Percentiles rank a stretch among this genome's conserved stretches.
Conservation (phyloP, 2,888 invertebrate species). For the Odontocerum albicorne region DNA sequence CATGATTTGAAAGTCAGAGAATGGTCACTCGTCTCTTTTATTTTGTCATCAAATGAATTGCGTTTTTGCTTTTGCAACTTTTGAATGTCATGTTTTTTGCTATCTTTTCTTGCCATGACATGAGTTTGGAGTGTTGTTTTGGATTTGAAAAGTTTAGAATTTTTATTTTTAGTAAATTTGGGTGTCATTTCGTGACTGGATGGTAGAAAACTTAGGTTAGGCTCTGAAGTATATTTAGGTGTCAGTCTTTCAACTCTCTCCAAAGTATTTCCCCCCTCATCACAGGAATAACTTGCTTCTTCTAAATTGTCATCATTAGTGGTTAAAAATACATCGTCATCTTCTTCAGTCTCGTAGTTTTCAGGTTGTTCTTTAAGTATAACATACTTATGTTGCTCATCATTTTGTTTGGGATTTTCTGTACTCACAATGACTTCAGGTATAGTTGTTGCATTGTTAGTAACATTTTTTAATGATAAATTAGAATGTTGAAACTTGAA, state of each 20-base stretch:
- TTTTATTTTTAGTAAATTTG: conserved; percentile 49
- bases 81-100: conserved; percentile 22
- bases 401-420: background rate
- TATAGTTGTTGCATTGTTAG: background rate
- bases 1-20: conserved; percentile 43
- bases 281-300: conserved; percentile 43
- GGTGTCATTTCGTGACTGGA: conserved; percentile 44
- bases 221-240: conserved; percentile 56
- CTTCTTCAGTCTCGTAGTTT: conserved; percentile 14
- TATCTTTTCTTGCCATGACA: conserved; percentile 49
- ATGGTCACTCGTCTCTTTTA: conserved; percentile 15
- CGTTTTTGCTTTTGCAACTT: conserved; percentile 44
- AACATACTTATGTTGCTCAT: background rate
- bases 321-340: conserved; percentile 11
- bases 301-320: conserved; percentile 22
- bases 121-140: conserved; percentile 47
- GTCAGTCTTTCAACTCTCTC: conserved; percentile 47
- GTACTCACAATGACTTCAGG: background rate
- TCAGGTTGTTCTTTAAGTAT: too few relatives aligned
- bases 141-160: conserved; percentile 49
- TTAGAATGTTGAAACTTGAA: conserved; percentile 6
- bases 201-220: conserved; percentile 51
- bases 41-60: conserved; percentile 36
- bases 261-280: conserved; percentile 43
- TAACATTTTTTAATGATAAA: background rate